Evolutionary conservation across 1,140 invertebrate species (phyloP), one percentile per base, ranked within the genome.

Genomic region (Diorhabda sublineata): DNA sequence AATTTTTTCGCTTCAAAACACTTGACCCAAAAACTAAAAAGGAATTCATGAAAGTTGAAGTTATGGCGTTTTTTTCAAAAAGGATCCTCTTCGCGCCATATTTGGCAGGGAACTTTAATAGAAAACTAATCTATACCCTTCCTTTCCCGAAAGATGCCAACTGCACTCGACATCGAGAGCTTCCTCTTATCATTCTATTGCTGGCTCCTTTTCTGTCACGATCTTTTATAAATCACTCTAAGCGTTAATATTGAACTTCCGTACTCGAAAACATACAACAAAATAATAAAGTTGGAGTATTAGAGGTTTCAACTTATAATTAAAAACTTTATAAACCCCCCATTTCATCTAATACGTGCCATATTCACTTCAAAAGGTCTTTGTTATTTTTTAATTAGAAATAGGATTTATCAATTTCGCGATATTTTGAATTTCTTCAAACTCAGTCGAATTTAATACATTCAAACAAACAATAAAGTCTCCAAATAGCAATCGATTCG

Each of bases 171-270:
- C 72, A 65, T 71, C 9, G 58, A 72, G 60, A 70, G 68, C 70
- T 70, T 69, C 68, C 65, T 71, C 69, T 74, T 70, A 74, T 68
- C 69, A 67, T 70, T 74, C 69, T 69, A 69, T 73, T 69, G 67
- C 62, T 69, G 58, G 64, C 72, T 69, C 73, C 71, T 71, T 72
- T 71, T 69, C 68, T 69, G 71, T 72, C 71, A 72, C 47, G 60
- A 11, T 5, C 63, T 9, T 9, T 66, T 7, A 72, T 72, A 72
- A 72, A 72, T 72, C 71, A 72, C 56, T 58, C 52, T 52, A n/a
- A 52, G n/a, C n/a, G 47, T 8, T 52, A 8, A n/a, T 52, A 52
- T 52, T 52, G 47, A 52, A 52, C 47, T 8, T 52, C 47, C 47
- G 47, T 52, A n/a, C 47, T 52, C n/a, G 6, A n/a, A 52, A n/a